A percentile compares a stretch with the other conserved stretches of the same genome.
Evolutionary conservation across 2,113 vertebrate species (phyloP).

Genomic region (Melanocharis versteri): DNA sequence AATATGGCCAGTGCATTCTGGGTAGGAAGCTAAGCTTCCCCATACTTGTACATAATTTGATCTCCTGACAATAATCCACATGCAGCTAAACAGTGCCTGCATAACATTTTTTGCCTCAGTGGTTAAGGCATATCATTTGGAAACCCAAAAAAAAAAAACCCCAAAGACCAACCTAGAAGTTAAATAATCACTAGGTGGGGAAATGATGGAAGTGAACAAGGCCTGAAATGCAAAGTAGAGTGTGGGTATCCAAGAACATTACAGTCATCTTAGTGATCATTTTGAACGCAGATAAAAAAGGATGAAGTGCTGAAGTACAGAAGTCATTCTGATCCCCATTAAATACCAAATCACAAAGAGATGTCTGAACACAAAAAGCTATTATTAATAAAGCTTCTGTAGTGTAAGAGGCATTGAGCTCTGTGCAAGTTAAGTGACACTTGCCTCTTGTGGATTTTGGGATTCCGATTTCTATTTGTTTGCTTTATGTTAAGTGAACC

Average conservation of each 20-base stretch:
- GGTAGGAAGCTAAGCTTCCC: constrained; percentile 29
- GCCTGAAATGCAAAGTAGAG: background rate
- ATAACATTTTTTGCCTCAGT: constrained; percentile 47
- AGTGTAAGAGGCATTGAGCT: background rate
- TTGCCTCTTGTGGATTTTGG: background rate
- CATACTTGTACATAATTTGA: constrained; percentile 31
- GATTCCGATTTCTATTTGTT: background rate
- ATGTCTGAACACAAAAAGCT: background rate
- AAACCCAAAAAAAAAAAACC: constrained; percentile 20
- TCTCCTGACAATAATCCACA: constrained; percentile 50
- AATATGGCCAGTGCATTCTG: constrained; percentile 13
- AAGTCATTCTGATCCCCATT: background rate
- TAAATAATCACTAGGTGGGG: background rate
- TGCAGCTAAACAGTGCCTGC: background rate
- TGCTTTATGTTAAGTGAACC: background rate
- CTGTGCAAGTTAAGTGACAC: background rate
- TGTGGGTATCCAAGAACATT: background rate
- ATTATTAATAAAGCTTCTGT: background rate
- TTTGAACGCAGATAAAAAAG: background rate
- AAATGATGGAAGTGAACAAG: background rate
- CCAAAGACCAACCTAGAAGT: background rate
- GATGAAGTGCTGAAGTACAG: background rate
- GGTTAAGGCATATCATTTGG: constrained; percentile 11
- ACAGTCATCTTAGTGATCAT: background rate
- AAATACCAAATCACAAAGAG: background rate